phyloP scores from a whole-genome alignment of 2,113 vertebrate species.

The Tragelaphus strepsiceros region DNA sequence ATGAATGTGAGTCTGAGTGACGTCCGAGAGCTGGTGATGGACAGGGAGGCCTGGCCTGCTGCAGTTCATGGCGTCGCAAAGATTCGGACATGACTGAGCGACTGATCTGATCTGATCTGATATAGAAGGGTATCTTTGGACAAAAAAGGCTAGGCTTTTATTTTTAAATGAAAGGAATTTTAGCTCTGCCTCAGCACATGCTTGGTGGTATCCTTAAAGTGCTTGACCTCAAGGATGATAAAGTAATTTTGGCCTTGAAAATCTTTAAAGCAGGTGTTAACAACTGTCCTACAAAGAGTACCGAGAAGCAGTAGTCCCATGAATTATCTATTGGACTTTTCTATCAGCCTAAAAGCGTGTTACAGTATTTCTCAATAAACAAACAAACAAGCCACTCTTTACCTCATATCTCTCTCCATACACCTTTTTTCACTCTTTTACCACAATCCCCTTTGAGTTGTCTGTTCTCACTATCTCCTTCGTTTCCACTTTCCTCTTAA shows the following conservation, averaged over 20 bases:
- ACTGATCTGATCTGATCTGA: too few relatives aligned
- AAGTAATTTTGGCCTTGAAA: neutral
- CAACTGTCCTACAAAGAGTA: neutral
- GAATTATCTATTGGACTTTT: neutral
- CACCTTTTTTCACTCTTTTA: neutral
- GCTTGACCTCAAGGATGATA: neutral
- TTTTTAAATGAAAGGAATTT: neutral
- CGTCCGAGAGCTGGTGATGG: too few relatives aligned
- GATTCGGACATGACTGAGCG: too few relatives aligned
- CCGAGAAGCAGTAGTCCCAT: neutral
- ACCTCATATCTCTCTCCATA: neutral
- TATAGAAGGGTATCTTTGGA: neutral
- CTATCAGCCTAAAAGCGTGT: neutral
- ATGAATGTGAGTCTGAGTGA: too few relatives aligned
- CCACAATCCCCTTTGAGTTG: neutral
- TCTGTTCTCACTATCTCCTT: too few relatives aligned
- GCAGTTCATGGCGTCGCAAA: too few relatives aligned
- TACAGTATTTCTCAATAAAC: neutral
- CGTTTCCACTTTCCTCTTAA: neutral
- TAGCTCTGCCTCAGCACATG: neutral
- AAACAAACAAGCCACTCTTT: neutral
- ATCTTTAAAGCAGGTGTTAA: neutral
- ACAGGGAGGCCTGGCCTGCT: too few relatives aligned
- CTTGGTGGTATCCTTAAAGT: neutral
- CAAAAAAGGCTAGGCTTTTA: neutral